phyloP scores from a whole-genome alignment of 2,113 vertebrate genomes.

The Bagarius yarrelli region DNA sequence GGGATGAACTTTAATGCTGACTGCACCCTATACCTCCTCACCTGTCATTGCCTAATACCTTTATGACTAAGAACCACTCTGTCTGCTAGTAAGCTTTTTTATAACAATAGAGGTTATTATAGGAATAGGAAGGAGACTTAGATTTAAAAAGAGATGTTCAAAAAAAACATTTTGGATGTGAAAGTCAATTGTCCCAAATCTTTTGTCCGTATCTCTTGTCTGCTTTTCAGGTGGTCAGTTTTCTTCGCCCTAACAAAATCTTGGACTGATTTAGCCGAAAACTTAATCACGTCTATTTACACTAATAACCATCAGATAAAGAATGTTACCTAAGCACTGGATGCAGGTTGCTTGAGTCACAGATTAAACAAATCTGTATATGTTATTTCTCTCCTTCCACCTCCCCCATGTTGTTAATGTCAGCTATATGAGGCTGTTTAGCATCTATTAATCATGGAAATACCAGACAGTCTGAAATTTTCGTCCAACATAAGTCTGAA shows the following conservation, averaged over 20 bases:
- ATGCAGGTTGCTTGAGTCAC: conserved; percentile 36
- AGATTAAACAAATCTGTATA: conserved; percentile 36
- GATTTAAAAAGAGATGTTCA: no score
- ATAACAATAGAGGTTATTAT: no score
- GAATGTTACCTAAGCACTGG: background rate
- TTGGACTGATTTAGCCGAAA: background rate
- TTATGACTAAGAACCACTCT: no score
- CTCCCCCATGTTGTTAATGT: conserved; percentile 43
- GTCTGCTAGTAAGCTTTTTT: no score
- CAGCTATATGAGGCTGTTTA: conserved; percentile 39
- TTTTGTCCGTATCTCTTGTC: background rate
- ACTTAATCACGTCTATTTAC: background rate
- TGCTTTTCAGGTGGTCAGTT: background rate
- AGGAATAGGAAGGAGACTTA: no score
- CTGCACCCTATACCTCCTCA: no score
- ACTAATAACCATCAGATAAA: background rate
- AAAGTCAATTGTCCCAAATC: no score
- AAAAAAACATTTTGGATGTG: no score
- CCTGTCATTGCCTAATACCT: no score
- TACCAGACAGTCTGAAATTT: conserved; percentile 23
- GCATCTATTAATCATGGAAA: conserved; percentile 41
- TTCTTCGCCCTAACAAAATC: background rate
- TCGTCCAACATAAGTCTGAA: conserved; percentile 3
- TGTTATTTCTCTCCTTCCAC: conserved; percentile 31
- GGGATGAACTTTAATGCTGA: no score